These are phyloP conservation scores for Formica selysi DNA, from an alignment of 1,140 invertebrate species.

Conservation along the genomic window DNA sequence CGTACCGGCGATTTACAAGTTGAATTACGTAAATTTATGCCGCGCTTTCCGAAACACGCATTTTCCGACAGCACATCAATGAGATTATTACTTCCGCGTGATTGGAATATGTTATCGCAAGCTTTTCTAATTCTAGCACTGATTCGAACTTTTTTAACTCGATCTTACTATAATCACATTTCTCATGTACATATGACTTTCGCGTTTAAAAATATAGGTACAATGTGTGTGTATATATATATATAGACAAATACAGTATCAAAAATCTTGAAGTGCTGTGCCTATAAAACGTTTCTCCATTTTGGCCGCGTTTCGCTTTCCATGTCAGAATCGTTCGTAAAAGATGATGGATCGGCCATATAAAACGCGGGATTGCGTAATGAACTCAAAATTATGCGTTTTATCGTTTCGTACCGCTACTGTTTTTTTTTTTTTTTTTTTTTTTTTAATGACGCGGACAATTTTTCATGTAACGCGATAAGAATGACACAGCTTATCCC, in stretches of 20 bases:
- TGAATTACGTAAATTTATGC: conserved; percentile 30
- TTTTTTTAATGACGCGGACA: conserved; percentile 16
- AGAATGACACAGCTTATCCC: background rate
- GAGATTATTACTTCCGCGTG: background rate
- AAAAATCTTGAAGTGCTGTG: conserved; percentile 8
- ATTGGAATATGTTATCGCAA: conserved; percentile 5
- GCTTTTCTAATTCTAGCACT: background rate
- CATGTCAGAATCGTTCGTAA: conserved; percentile 7
- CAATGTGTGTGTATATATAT: background rate
- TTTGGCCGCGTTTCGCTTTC: background rate
- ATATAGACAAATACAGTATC: background rate
- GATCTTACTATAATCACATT: background rate
- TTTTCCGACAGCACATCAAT: conserved; percentile 1
- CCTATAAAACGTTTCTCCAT: background rate
- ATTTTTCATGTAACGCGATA: conserved; percentile 48
- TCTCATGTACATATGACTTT: background rate
- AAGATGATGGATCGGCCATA: conserved; percentile 27
- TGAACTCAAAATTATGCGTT: conserved; percentile 53
- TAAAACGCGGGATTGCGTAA: conserved; percentile 23
- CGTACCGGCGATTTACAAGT: conserved; percentile 26
- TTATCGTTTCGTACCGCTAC: conserved; percentile 26
- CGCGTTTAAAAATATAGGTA: background rate
- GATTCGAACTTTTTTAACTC: background rate
- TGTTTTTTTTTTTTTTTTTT: conserved; percentile 29
- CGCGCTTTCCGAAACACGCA: conserved; percentile 21